These are phyloP conservation scores for Malthinus seriepunctatus DNA, from an alignment of 2,888 invertebrate genomes.

Conservation along the genomic window DNA sequence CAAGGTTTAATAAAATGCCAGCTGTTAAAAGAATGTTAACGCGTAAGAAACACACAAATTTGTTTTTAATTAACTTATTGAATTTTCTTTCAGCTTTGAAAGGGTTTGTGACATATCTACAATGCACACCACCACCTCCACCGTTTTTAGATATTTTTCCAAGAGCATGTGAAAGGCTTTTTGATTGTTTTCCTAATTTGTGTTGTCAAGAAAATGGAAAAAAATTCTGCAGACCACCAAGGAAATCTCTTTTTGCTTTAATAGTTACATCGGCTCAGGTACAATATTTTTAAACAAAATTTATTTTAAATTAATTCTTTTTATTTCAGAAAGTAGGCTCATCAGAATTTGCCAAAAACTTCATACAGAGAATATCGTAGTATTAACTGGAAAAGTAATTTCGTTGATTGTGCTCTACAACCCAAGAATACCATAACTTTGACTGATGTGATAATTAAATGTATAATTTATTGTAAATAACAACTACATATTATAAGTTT, in stretches of 20 bases:
- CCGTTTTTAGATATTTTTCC: constrained; percentile 72
- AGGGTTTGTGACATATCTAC: constrained; percentile 64
- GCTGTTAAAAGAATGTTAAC: constrained; percentile 66
- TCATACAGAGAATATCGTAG: constrained; percentile 36
- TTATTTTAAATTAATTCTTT: not conserved
- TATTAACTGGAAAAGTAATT: not conserved
- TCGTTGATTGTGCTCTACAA: not conserved
- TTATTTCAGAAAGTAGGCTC: constrained; percentile 37
- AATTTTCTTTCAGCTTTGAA: constrained; percentile 46
- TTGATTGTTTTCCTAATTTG: constrained; percentile 79
- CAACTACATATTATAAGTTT: constrained; percentile 16
- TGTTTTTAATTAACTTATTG: not conserved
- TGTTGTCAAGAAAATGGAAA: constrained; percentile 78
- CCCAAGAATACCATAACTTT: not conserved
- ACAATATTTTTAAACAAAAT: constrained; percentile 22
- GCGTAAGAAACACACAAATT: constrained; percentile 55
- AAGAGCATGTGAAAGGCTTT: constrained; percentile 68
- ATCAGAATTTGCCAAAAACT: constrained; percentile 31
- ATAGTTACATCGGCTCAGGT: constrained; percentile 67
- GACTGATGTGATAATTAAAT: constrained; percentile 7
- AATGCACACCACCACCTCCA: constrained; percentile 72
- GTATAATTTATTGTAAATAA: constrained; percentile 22
- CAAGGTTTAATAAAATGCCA: constrained; percentile 66
- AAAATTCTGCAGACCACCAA: constrained; percentile 74
- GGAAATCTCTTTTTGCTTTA: constrained; percentile 68